These are phyloP conservation scores for Borostomias antarcticus DNA, from an alignment of 2,797 vertebrate species.

Conservation along the genomic window DNA sequence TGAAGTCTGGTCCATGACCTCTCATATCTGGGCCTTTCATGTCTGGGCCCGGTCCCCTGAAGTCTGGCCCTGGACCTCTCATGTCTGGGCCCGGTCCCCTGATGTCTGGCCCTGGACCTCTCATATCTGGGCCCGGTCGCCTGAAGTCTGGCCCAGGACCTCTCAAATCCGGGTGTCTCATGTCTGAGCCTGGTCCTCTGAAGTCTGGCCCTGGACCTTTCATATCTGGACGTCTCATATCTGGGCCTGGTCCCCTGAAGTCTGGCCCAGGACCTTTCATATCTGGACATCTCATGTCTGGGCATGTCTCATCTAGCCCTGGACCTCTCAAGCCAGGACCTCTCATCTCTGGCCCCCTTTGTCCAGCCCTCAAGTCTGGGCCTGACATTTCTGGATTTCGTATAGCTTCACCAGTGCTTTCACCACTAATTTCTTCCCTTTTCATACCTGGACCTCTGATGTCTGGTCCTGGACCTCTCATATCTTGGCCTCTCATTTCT, in stretches of 20 bases:
- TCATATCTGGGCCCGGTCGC: slow-evolving; percentile 14
- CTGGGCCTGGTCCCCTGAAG: slow-evolving; percentile 17
- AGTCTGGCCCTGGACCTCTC: neutral
- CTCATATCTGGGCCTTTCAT: neutral
- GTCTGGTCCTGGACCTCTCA: neutral
- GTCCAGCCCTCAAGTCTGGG: too few species aligned
- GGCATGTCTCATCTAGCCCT: slow-evolving; percentile 13
- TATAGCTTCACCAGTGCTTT: too few species aligned
- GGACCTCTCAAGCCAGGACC: slow-evolving; percentile 14
- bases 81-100: neutral
- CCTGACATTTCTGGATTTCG: slow-evolving; percentile 9
- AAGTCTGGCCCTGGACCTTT: neutral
- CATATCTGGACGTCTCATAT: slow-evolving; percentile 1
- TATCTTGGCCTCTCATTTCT: slow-evolving; percentile 13
- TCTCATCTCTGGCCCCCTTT: slow-evolving; percentile 15
- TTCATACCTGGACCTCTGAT: neutral
- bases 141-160: slow-evolving; percentile 8
- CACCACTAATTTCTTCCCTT: neutral
- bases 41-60: neutral
- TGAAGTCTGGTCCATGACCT: neutral
- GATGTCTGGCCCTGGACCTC: slow-evolving; percentile 11
- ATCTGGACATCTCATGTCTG: slow-evolving; percentile 14
- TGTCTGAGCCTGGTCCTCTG: neutral
- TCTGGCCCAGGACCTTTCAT: slow-evolving; percentile 13
- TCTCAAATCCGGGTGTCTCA: neutral